These are phyloP conservation scores for Chironomus riparius DNA, from an alignment of 2,888 invertebrate genomes.

Conservation along the genomic window DNA sequence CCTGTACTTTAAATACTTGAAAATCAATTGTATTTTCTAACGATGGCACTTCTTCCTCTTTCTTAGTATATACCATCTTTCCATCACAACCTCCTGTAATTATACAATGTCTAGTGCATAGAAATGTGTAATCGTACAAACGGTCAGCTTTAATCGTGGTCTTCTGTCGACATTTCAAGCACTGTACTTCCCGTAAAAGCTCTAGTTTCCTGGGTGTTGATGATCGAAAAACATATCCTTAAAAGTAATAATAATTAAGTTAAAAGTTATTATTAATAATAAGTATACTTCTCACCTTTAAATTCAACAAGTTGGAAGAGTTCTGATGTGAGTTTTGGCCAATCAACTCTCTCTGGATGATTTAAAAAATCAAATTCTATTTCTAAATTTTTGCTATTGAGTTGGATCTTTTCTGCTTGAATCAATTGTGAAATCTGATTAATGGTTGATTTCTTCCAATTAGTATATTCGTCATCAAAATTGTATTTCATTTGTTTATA, in stretches of 20 bases:
- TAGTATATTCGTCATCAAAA: neutral
- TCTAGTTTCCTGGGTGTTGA: neutral
- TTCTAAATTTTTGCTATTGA: neutral
- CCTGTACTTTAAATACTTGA: neutral
- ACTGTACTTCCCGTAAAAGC: neutral
- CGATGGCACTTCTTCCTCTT: neutral
- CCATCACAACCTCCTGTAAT: neutral
- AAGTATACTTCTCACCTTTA: too few species aligned
- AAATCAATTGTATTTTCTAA: neutral
- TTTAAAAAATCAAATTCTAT: neutral
- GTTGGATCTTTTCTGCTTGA: neutral
- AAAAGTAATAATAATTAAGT: too few species aligned
- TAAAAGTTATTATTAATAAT: too few species aligned
- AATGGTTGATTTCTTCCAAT: neutral
- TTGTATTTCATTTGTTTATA: neutral
- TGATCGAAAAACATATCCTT: too few species aligned
- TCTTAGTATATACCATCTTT: neutral
- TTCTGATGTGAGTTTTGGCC: neutral
- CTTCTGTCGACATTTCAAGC: neutral
- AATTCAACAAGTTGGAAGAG: too few species aligned
- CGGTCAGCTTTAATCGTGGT: neutral
- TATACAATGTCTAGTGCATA: neutral
- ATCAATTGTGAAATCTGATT: neutral
- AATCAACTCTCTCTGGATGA: neutral
- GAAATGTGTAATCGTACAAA: neutral